These are phyloP conservation scores for Tetrao urogallus DNA, from an alignment of 2,113 vertebrate genomes.

Conservation along the genomic window DNA sequence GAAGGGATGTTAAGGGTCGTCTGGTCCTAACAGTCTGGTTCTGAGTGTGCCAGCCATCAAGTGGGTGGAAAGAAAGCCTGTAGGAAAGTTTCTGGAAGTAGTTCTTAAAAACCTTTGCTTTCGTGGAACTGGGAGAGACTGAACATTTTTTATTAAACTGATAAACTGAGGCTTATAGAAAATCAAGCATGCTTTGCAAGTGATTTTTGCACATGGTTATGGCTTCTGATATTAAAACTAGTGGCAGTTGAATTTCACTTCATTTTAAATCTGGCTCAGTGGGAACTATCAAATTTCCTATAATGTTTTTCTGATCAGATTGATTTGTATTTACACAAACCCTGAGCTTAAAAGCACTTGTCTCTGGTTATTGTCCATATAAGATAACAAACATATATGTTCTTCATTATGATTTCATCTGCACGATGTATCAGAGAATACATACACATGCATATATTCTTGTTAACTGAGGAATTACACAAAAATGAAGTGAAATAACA, in stretches of 20 bases:
- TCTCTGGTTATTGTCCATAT: background rate
- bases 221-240: slow-evolving; percentile 20
- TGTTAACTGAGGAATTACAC: background rate
- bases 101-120: background rate
- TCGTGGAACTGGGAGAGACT: background rate
- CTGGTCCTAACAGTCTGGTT: background rate
- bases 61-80: background rate
- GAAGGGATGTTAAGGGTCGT: too few relatives aligned
- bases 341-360: slow-evolving; percentile 41
- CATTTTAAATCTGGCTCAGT: slow-evolving; percentile 47
- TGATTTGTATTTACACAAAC: slow-evolving; percentile 49
- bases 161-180: slow-evolving; percentile 25
- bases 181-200: background rate
- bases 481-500: background rate
- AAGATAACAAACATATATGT: background rate
- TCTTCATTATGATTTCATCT: background rate
- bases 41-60: background rate
- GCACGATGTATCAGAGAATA: background rate
- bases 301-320: slow-evolving; percentile 9
- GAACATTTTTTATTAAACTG: slow-evolving; percentile 43
- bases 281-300: slow-evolving; percentile 12
- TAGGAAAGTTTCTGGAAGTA: background rate
- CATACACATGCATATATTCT: accelerated
- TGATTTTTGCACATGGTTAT: background rate
- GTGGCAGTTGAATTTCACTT: slow-evolving; percentile 23